Base-by-base conservation (phyloP, 2,113 vertebrate species). In the Bothrops jararaca region DNA sequence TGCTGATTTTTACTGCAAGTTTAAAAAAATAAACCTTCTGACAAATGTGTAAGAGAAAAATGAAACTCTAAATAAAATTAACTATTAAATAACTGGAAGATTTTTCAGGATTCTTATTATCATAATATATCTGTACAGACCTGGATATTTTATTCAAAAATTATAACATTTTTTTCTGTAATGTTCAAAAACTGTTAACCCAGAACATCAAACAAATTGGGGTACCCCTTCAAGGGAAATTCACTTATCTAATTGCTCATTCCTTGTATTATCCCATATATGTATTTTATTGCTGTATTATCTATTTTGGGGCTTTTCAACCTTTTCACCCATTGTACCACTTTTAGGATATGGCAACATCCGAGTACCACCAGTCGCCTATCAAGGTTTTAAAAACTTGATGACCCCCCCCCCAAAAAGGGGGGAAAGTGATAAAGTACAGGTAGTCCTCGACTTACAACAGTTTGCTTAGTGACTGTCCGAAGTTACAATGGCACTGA, bases 1-100 rank as follows among this genome's bases (percentile, higher is more conserved):
- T 12, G 89, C 56, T 95, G 90, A 88, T 90, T 93, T 95, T 94
- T 94, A 93, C 91, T 92, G 89, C 29, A 23, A 74, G 1, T 89
- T 95, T 23, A 8, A 34, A 74, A 56, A 74, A 39, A 80, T 3
- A 80, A 53, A 90, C 80, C 29, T 5, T 92, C 8, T 86, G 39
- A 90, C 92, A 64, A 93, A 96, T 95, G 94, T 88, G 5, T 86
- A 87, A 89, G 9, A 95, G 92, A 89, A 0, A 20, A 94, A 93
- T 91, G 18, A 13, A 7, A 60, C 8, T 87, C 3, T 85, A 95
- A 94, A 92, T 50, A 34, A 50, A n/a, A 53, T 89, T 52, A 95
- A 57, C 5, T 69, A 92, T 94, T 95, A 56, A 91, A 95, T 85
- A 96, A 2, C 42, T 57, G 91, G 60, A 95, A 92, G 94, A 4